Evolutionary conservation across 2,888 invertebrate species (phyloP).

Genomic region (Alsophila aescularia): DNA sequence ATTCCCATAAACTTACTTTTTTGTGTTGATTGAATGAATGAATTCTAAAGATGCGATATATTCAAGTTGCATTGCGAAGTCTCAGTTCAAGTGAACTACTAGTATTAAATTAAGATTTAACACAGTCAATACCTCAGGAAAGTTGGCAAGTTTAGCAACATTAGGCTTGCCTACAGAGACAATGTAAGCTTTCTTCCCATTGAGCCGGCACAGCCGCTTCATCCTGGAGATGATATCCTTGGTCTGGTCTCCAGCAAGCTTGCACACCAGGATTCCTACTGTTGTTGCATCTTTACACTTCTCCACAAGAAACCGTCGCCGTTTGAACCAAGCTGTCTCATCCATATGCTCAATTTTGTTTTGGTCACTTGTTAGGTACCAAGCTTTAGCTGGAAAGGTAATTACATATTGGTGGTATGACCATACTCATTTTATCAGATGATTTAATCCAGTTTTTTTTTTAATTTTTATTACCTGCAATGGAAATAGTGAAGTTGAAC

Average conservation of each 20-base stretch:
- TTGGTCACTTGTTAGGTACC: slow-evolving; percentile 83
- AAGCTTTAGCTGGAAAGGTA: slow-evolving; percentile 71
- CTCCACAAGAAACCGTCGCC: slow-evolving; percentile 93
- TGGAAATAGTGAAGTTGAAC: slow-evolving; percentile 85
- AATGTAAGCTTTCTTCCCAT: slow-evolving; percentile 94
- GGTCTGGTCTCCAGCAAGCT: slow-evolving; percentile 92
- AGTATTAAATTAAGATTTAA: no score
- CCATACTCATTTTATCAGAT: neutral
- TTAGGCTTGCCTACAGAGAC: slow-evolving; percentile 98
- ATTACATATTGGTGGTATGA: neutral
- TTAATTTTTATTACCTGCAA: slow-evolving; percentile 66
- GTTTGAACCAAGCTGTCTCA: slow-evolving; percentile 86
- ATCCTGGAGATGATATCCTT: slow-evolving; percentile 89
- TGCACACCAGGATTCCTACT: slow-evolving; percentile 96
- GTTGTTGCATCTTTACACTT: slow-evolving; percentile 95
- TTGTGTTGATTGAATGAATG: no score
- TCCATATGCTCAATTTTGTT: slow-evolving; percentile 66
- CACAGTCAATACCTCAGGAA: slow-evolving; percentile 90
- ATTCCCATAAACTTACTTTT: no score
- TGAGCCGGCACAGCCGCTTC: slow-evolving; percentile 88
- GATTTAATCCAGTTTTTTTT: no score
- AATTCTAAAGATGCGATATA: no score
- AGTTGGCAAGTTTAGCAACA: slow-evolving; percentile 97
- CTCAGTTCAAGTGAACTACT: no score
- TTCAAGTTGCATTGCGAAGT: no score